Percentiles rank a stretch among this genome's conserved stretches.
phyloP scores from a whole-genome alignment of 2,797 vertebrate genomes.

The Syndactyla subalaris region DNA sequence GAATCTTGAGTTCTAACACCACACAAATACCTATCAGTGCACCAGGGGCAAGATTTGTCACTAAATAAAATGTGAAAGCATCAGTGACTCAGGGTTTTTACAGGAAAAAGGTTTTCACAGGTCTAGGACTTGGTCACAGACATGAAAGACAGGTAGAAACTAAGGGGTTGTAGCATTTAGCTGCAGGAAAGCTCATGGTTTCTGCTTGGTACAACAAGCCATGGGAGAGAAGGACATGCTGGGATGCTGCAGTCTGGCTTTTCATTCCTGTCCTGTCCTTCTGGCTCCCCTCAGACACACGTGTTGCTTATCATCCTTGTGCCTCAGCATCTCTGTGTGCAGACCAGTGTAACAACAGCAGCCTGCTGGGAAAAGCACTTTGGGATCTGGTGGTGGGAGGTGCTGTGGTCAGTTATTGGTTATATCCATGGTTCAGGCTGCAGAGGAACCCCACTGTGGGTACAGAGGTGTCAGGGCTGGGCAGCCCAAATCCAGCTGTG shows the following conservation, averaged over 20 bases:
- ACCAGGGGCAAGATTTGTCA: background rate
- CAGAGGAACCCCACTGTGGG: fast-evolving
- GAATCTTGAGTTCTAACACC: background rate
- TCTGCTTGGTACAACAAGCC: background rate
- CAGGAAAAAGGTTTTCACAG: background rate
- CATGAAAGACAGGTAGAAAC: background rate
- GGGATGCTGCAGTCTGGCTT: background rate
- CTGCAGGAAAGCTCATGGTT: background rate
- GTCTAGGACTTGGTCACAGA: background rate
- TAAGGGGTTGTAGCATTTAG: background rate
- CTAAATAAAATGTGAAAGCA: background rate
- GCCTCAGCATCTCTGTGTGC: background rate
- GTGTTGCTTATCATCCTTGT: background rate
- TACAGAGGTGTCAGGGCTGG: background rate
- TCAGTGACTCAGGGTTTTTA: background rate
- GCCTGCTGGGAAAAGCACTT: background rate
- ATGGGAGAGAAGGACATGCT: background rate
- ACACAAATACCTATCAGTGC: background rate
- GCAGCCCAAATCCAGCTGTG: background rate
- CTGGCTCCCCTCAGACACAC: too few relatives aligned
- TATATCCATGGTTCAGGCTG: background rate
- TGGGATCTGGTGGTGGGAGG: background rate
- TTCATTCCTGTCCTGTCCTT: background rate
- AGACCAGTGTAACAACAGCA: background rate
- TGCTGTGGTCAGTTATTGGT: background rate